Conservation (phyloP, 2,888 invertebrate genomes). For the Mythimna pallens region DNA sequence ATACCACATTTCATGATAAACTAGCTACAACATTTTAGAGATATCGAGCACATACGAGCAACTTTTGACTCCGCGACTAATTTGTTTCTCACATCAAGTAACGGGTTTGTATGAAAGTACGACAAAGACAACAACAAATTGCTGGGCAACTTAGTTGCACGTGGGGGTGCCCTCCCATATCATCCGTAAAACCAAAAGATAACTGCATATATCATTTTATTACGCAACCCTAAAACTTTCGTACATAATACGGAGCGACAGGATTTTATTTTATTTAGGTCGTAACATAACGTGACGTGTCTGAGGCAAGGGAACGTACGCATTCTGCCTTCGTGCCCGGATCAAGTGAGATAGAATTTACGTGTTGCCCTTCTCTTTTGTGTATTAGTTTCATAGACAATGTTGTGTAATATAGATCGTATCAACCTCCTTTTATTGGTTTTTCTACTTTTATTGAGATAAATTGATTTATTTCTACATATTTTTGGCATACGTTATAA, state of each 20-base stretch:
- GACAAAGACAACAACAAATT: too few species aligned
- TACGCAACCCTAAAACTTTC: constrained; percentile 19
- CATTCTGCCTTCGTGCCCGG: constrained; percentile 65
- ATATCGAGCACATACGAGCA: too few species aligned
- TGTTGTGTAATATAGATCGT: constrained; percentile 28
- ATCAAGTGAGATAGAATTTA: constrained; percentile 71
- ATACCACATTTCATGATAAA: too few species aligned
- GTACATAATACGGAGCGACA: constrained; percentile 29
- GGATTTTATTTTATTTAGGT: constrained; percentile 56
- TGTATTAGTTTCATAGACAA: constrained; percentile 52
- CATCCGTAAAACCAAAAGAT: neutral
- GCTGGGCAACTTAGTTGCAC: too few species aligned
- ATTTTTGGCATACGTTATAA: neutral
- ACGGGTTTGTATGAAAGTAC: too few species aligned
- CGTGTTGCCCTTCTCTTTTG: constrained; percentile 35
- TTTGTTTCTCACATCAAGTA: too few species aligned
- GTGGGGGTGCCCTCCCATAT: neutral
- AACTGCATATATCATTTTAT: constrained; percentile 39
- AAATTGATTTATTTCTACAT: constrained; percentile 20
- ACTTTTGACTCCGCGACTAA: too few species aligned
- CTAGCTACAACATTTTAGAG: too few species aligned
- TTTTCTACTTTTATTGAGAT: constrained; percentile 22
- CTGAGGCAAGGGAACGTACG: constrained; percentile 43
- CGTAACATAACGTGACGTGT: constrained; percentile 57
- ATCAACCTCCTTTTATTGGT: constrained; percentile 44